Evolutionary conservation across 2,888 invertebrate genomes (phyloP), one percentile per base, ranked within the genome.

Genomic region (Alsophila aescularia): DNA sequence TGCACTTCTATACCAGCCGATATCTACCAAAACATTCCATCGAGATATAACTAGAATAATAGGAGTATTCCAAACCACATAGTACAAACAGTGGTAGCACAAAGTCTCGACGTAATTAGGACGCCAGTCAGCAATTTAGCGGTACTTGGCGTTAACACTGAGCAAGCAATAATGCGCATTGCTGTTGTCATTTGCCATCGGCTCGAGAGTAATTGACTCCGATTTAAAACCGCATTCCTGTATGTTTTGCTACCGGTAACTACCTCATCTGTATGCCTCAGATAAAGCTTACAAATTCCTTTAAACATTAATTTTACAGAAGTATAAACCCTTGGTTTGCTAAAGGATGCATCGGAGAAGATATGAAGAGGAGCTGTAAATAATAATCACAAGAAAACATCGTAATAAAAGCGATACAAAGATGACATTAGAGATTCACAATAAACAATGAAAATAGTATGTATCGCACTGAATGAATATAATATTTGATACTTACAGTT

Each of bases 131-230:
- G 41, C 31, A 29, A 15, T 29, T 41, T 31, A 29, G 29, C 29
- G 29, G 41, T 15, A 41, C 29, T 10, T 29, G 4, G 31, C 2
- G 16, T 13, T 40, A 0, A 14, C 7, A 41, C 16, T 31, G 41
- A 41, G 15, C 15, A 31, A 41, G 41, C 15, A 31, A 34, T 35
- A 14, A 35, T 35, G 14, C 37, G 10, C 32, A 16, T 14, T 44
- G 40, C 12, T 35, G 44, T 6, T 42, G 66, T 66, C 64, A 64
- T 61, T 55, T 62, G 62, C 55, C 56, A 60, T 59, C 59, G 52
- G 63, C 57, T 54, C 55, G 39, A 55, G 52, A 66, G 51, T 62
- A 77, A 78, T 73, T 78, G 73, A 67, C 52, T 63, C 60, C 62
- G 67, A 79, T 77, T 77, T 67, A 64, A n/a, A n/a, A 48, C 58